These are phyloP conservation scores for Lucilia sericata DNA, from an alignment of 1,140 invertebrate genomes.

Conservation along the genomic window DNA sequence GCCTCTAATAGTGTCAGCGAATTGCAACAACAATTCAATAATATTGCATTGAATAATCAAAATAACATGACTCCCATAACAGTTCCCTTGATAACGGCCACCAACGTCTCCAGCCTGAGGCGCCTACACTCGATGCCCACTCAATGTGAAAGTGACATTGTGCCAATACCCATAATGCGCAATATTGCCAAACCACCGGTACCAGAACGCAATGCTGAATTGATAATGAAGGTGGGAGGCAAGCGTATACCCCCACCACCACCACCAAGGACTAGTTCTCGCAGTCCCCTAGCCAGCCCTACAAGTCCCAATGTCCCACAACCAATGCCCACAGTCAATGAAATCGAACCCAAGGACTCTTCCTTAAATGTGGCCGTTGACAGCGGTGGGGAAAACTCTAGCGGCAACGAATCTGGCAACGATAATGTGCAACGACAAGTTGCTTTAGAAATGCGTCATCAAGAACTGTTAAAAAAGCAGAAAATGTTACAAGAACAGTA, in stretches of 20 bases:
- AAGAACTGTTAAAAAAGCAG: constrained; percentile 87
- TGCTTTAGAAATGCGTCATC: constrained; percentile 84
- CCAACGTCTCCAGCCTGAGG: constrained; percentile 73
- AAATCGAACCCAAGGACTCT: constrained; percentile 32
- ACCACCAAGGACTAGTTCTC: constrained; percentile 84
- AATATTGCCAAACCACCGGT: constrained; percentile 75
- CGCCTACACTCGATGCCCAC: constrained; percentile 81
- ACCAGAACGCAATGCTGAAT: constrained; percentile 81
- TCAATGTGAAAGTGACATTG: constrained; percentile 79
- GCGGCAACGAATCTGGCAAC: constrained; percentile 79
- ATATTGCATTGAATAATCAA: constrained; percentile 8
- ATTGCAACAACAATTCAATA: constrained; percentile 38
- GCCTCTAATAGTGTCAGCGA: constrained; percentile 10
- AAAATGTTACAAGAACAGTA: constrained; percentile 90
- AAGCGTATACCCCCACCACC: constrained; percentile 88
- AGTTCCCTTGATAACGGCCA: constrained; percentile 51
- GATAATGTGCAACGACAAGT: constrained; percentile 75
- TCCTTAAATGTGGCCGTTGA: constrained; percentile 44
- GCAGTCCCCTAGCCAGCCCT: constrained; percentile 84
- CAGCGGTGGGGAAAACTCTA: constrained; percentile 61
- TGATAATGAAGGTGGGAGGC: constrained; percentile 74
- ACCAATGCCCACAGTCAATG: constrained; percentile 61
- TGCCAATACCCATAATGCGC: constrained; percentile 69
- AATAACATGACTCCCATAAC: constrained; percentile 9
- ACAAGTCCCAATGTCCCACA: constrained; percentile 75